phyloP scores from a whole-genome alignment of 2,113 vertebrate genomes.

The Limanda limanda region DNA sequence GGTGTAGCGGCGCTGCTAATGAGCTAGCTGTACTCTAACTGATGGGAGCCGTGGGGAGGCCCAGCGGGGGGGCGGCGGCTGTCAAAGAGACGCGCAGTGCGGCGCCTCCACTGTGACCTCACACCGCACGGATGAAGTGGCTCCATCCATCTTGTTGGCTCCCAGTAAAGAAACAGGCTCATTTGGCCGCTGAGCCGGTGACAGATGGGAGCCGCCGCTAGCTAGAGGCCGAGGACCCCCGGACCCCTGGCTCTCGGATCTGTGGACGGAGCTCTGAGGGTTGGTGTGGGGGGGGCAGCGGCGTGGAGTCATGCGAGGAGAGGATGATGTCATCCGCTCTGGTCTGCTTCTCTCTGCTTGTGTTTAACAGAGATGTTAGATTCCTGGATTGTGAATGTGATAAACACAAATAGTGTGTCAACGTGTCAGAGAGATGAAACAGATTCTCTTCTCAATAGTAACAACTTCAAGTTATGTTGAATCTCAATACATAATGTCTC shows the following conservation, averaged over 20 bases:
- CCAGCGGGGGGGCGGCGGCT: slow-evolving; percentile 52
- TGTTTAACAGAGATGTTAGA: not conserved
- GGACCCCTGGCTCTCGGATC: slow-evolving; percentile 58
- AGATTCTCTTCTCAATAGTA: too few relatives aligned
- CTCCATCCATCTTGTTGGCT: slow-evolving; percentile 71
- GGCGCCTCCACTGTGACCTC: slow-evolving; percentile 47
- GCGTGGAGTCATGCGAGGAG: slow-evolving; percentile 15
- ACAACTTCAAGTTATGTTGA: too few relatives aligned
- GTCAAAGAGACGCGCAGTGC: slow-evolving; percentile 63
- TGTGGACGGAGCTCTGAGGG: slow-evolving; percentile 47
- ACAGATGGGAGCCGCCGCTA: slow-evolving; percentile 65
- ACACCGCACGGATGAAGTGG: slow-evolving; percentile 63
- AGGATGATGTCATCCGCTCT: slow-evolving; percentile 40
- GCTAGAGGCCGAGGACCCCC: slow-evolving; percentile 66
- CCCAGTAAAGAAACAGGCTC: slow-evolving; percentile 63
- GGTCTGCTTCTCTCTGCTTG: slow-evolving; percentile 6
- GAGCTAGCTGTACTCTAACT: slow-evolving; percentile 51
- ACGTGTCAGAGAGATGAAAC: too few relatives aligned
- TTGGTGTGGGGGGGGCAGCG: slow-evolving; percentile 8
- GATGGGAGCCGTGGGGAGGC: slow-evolving; percentile 64
- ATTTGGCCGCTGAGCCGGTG: slow-evolving; percentile 63
- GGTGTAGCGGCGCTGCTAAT: slow-evolving; percentile 44
- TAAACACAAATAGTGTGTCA: too few relatives aligned
- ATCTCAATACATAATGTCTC: too few relatives aligned
- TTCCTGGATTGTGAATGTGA: too few relatives aligned